phyloP scores from a whole-genome alignment of 2,113 vertebrate genomes.

The Brevimyrus niger region DNA sequence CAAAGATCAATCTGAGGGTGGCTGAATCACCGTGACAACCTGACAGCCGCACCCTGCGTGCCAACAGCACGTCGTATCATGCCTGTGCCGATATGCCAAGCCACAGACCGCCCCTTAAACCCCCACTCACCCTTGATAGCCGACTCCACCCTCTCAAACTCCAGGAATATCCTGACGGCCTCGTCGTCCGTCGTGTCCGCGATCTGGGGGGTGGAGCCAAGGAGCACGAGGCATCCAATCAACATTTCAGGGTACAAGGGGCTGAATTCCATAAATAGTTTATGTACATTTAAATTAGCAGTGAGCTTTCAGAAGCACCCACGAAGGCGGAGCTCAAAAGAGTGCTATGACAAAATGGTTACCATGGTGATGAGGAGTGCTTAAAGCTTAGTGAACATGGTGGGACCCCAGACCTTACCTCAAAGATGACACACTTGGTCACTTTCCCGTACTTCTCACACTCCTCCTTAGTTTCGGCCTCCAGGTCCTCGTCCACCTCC shows the following conservation, averaged over 20 bases:
- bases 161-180: constrained; percentile 92
- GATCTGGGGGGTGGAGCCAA: constrained; percentile 5
- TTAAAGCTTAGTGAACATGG: neutral
- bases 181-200: constrained; percentile 3
- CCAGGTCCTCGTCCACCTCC: constrained; percentile 93
- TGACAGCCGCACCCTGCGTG: neutral
- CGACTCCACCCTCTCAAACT: constrained; percentile 95
- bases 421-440: constrained; percentile 95
- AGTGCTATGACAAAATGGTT: neutral
- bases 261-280: neutral
- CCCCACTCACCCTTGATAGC: constrained; percentile 86
- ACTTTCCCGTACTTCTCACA: constrained; percentile 99
- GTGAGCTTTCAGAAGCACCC: neutral
- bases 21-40: neutral
- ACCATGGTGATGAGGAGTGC: neutral
- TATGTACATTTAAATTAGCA: neutral
- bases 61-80: neutral
- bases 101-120: neutral
- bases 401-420: constrained; percentile 64
- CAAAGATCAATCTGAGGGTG: neutral
- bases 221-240: neutral
- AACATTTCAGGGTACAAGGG: neutral
- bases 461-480: constrained; percentile 98
- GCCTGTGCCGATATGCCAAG: neutral
- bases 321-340: neutral